Percentiles rank a stretch among this genome's conserved stretches.
phyloP scores from a whole-genome alignment of 2,113 vertebrate genomes.

The Myiopsitta monachus region DNA sequence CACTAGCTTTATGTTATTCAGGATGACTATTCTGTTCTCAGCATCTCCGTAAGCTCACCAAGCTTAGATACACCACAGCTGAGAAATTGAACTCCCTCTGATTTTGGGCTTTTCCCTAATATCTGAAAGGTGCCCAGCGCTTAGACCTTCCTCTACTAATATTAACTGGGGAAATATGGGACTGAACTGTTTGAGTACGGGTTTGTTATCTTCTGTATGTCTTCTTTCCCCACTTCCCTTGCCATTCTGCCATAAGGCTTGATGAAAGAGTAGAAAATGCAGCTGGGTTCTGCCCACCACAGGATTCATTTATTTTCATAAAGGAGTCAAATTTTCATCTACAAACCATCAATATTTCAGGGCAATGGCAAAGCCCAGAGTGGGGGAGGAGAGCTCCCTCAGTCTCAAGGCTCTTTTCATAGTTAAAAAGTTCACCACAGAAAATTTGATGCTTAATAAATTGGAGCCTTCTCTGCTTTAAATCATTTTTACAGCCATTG shows the following conservation, averaged over 20 bases:
- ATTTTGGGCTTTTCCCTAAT: neutral
- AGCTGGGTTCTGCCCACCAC: neutral
- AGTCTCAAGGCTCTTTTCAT: neutral
- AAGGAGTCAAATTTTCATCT: slow-evolving; percentile 42
- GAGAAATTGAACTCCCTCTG: neutral
- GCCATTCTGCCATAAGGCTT: neutral
- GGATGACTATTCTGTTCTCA: neutral
- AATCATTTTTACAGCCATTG: slow-evolving; percentile 71
- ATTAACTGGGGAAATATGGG: neutral
- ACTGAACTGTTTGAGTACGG: neutral
- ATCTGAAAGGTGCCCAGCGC: neutral
- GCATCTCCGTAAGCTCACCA: neutral
- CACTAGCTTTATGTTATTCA: neutral
- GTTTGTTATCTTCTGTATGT: neutral
- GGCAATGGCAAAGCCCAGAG: slow-evolving; percentile 39
- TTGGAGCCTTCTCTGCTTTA: slow-evolving; percentile 71
- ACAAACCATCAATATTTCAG: slow-evolving; percentile 59
- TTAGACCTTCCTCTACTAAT: neutral
- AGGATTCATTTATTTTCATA: slow-evolving; percentile 54
- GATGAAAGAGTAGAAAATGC: neutral
- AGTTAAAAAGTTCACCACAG: slow-evolving; percentile 69
- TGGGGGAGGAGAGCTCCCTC: slow-evolving; percentile 36
- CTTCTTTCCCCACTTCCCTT: neutral
- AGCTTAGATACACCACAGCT: neutral
- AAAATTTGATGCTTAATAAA: slow-evolving; percentile 80